Percentiles rank a stretch among this genome's conserved stretches.
Conservation (phyloP, 37 sponge, comb jelly and placozoan genomes). For the Dysidea cf. avara region DNA sequence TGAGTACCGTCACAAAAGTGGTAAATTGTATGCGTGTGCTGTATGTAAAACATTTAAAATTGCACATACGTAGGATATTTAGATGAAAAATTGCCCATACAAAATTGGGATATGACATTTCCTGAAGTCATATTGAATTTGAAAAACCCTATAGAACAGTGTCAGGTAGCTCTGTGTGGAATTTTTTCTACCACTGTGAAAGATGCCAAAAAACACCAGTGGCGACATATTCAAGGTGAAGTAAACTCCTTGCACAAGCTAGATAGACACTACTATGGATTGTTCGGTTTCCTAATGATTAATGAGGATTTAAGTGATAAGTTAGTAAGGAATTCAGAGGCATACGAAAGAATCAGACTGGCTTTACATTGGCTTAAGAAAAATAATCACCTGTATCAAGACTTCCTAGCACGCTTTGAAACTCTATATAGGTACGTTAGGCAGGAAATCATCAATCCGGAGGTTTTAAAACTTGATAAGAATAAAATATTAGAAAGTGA, state of each 20-base stretch:
- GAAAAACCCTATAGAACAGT: neutral
- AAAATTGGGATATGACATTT: neutral
- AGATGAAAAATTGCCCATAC: no score
- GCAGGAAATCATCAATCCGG: neutral
- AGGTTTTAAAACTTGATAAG: neutral
- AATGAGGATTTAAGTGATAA: neutral
- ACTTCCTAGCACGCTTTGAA: neutral
- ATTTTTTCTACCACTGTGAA: neutral
- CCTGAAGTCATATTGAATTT: neutral
- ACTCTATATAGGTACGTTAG: neutral
- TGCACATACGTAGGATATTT: no score
- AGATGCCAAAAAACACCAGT: neutral
- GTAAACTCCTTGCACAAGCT: neutral
- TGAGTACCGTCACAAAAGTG: neutral
- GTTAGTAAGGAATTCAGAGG: neutral
- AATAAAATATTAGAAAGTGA: neutral
- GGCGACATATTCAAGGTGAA: neutral
- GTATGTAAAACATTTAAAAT: no score
- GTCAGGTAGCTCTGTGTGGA: neutral
- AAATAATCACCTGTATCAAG: neutral
- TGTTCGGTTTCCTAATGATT: neutral
- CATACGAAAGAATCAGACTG: neutral
- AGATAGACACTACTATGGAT: slow-evolving; percentile 4
- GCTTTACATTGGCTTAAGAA: neutral
- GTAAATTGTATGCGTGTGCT: neutral